A percentile compares a stretch with the other conserved stretches of the same genome.
Conservation (phyloP, 2,888 invertebrate species). For the Amphipyra berbera region DNA sequence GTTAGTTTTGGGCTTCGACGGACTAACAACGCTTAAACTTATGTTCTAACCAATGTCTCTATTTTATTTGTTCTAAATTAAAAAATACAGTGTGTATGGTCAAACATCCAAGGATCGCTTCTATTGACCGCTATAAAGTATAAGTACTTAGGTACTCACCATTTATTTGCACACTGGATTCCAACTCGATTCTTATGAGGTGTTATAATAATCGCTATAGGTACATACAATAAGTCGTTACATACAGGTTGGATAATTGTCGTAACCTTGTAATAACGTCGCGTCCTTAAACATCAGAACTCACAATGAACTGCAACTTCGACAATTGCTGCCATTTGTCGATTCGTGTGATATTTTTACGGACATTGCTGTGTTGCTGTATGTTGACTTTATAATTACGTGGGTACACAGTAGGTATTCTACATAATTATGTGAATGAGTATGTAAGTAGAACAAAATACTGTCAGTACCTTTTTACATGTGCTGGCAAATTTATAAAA, state of each 20-base stretch:
- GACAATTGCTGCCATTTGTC: slow-evolving; percentile 10
- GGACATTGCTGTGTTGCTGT: background rate
- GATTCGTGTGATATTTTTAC: slow-evolving; percentile 13
- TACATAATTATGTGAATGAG: background rate
- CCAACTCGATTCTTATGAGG: slow-evolving; percentile 43
- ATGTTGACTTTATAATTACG: slow-evolving; percentile 27
- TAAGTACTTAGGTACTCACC: slow-evolving; percentile 1
- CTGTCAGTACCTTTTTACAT: background rate
- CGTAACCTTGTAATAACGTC: slow-evolving; percentile 29
- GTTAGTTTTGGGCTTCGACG: no score
- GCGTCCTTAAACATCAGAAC: slow-evolving; percentile 21
- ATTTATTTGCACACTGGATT: slow-evolving; percentile 33
- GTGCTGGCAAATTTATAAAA: background rate
- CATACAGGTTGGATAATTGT: slow-evolving; percentile 34
- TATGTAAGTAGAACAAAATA: slow-evolving; percentile 8
- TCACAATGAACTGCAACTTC: slow-evolving; percentile 10
- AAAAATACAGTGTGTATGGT: no score
- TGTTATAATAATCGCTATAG: slow-evolving; percentile 38
- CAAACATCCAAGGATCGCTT: background rate
- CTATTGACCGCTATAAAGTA: background rate
- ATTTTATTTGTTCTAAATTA: no score
- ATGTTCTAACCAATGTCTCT: no score
- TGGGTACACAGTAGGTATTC: slow-evolving; percentile 6
- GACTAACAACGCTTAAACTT: no score
- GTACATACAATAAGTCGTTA: slow-evolving; percentile 29